Evolutionary conservation across 2,113 vertebrate genomes (phyloP), one percentile per base, ranked within the genome.

Genomic region (Dicrurus megarhynchus): DNA sequence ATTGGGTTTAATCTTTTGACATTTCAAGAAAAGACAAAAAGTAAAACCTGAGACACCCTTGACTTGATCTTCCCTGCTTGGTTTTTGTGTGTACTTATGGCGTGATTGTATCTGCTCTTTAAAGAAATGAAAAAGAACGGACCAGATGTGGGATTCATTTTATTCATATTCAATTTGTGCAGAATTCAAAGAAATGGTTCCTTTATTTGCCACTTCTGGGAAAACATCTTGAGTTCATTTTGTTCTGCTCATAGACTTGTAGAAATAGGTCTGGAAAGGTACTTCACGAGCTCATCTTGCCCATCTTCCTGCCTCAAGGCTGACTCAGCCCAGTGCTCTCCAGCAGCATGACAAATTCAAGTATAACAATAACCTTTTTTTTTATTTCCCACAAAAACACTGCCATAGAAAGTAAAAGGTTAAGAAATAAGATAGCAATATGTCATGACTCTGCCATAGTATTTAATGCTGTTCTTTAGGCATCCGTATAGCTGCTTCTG

Each of bases 201-300:
- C 71, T 96, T 95, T 96, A 93, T 96, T 96, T 93, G 32, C 69
- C 84, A 95, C 39, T 93, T 96, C 90, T 92, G 86, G 83, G 96
- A 96, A 96, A 93, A 89, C 86, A 89, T 95, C 95, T 96, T 93
- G 77, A 95, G 90, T 87, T 93, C 77, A 89, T 93, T 95, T 89
- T 96, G 86, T 95, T 96, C 76, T 90, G 56, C 69, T 90, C 32
- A 16, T 4, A 95, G 93, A 92, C 80, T 93, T 92, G 73, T 75
- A 96, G 89, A 95, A 97, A 95, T 81, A 87, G 86, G 73, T 71
- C 76, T 92, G 80, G 76, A 95, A 95, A 92, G 89, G 91, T 92
- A 96, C 91, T 96, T 93, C 89, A 93, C 16, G 8, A 89, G 64
- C 73, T 90, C 93, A 75, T 96, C 77, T 75, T 95, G 93, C 92